Base-by-base conservation (phyloP, 23 tunicate genomes). In the Halocynthia roretzi region DNA sequence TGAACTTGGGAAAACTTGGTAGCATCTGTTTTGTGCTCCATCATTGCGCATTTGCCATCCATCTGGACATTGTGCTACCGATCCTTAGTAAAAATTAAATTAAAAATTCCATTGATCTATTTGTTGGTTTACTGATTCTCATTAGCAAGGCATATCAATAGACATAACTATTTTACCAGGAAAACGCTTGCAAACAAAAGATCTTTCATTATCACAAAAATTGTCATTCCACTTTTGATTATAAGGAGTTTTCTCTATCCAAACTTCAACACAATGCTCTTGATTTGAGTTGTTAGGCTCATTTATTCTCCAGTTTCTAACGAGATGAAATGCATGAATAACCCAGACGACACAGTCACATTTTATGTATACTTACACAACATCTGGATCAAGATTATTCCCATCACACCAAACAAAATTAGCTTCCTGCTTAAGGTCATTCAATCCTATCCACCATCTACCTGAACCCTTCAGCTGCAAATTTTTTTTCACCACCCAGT, bases 381-480 rank as follows among this genome's bases (percentile, higher is more conserved):
- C 91, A 54, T 11, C 53, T n/a, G 77, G 75, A 68, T 87, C 83
- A 21, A 74, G 82, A 52, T 67, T 57, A 18, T 82, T 23, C 49
- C 86, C 86, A 51, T 87, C 93, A 54, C 82, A 76, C 93, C 93
- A 87, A 12, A 14, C 62, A 63, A 71, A 87, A 17, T 10, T 52
- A 7, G 60, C 63, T 77, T 87, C 93, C 48, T 60, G 52, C 10
- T 54, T 18, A 40, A 76, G 12, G 63, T 87, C 93, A 53, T 81
- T 87, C 0, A 87, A 48, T 5, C 93, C 93, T 50, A 87, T 87
- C 93, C 93, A 87, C 85, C 85, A 87, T 17, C 78, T 60, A 7
- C 67, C 21, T 21, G 75, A 78, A 53, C 44, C 64, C 83, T 52
- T 52, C 54, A 44, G 8, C 18, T 81, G 53, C 20, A 81, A 18